Evolutionary conservation across 2,888 invertebrate species (phyloP), one percentile per base, ranked within the genome.

Genomic region (Agrotis puta): DNA sequence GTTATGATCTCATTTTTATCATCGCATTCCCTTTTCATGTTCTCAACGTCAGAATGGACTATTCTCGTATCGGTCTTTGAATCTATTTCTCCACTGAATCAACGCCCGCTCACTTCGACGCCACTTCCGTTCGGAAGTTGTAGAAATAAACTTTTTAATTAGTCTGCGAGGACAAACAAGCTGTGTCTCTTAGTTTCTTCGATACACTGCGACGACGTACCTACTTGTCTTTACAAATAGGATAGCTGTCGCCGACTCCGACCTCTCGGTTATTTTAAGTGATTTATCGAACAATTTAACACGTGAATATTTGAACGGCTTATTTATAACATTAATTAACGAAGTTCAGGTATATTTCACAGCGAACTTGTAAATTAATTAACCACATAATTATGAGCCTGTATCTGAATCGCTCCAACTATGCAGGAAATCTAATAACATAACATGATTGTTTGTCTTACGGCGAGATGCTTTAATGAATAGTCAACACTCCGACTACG

Each of bases 91-190:
- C 85, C 87, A 89, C 89, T 90, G 90, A 93, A 93, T 91, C 91
- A 89, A 90, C 88, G 87, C 89, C 87, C 86, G 88, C 88, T 90
- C 89, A 92, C 92, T 93, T 90, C 90, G 92, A 88, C 89, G 90
- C 90, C 91, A 92, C 92, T 93, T 92, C 91, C 88, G 82, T 90
- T 88, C 88, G 82, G 88, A 92, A 95, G 89, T 95, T 93, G 86
- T 85, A 84, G 88, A 89, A 93, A 94, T 94, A 95, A 96, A 96
- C 95, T 95, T 95, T 95, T 95, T 96, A 96, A 96, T 96, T 96
- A 96, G 95, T 95, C 94, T 93, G 90, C 92, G 91, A 94, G 93
- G 92, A 95, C 95, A 95, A 95, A 95, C 95, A 95, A 93, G 94
- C 94, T 92, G 92, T 92, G 91, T 93, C 94, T 93, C 92, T 90